phyloP scores from a whole-genome alignment of 1,140 invertebrate genomes.

The Apolygus lucorum region DNA sequence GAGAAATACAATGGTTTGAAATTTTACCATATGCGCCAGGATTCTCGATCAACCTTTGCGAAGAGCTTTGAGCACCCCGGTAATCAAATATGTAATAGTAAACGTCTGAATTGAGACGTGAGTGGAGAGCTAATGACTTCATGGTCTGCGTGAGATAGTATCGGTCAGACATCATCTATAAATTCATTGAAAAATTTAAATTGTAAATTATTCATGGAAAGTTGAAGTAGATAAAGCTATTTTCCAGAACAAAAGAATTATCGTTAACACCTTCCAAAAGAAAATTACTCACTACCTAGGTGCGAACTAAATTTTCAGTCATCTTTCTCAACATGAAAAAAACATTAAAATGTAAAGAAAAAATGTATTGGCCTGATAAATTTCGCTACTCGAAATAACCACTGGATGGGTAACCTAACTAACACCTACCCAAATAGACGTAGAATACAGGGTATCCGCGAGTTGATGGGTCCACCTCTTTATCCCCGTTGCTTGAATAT shows the following conservation, averaged over 20 bases:
- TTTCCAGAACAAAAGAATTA: neutral
- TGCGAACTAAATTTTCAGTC: neutral
- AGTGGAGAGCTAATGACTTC: conserved; percentile 1
- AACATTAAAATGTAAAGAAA: neutral
- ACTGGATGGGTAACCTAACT: too few species aligned
- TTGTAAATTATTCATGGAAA: neutral
- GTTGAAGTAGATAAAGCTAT: too few species aligned
- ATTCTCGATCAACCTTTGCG: neutral
- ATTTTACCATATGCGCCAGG: neutral
- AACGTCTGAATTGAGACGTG: neutral
- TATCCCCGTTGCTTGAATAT: too few species aligned
- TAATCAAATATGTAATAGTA: conserved; percentile 22
- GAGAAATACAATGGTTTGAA: neutral
- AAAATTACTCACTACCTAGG: neutral
- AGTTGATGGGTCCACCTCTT: too few species aligned
- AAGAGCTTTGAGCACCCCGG: neutral
- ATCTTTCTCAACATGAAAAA: neutral
- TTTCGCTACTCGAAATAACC: too few species aligned
- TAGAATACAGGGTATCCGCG: too few species aligned
- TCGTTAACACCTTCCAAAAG: neutral
- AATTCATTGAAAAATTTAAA: neutral
- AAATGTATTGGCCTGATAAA: too few species aligned
- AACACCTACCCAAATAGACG: too few species aligned
- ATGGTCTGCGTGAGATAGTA: neutral
- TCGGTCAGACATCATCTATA: conserved; percentile 15